These are phyloP conservation scores for Leptinotarsa juncta DNA, from an alignment of 2,888 invertebrate genomes.

Conservation along the genomic window DNA sequence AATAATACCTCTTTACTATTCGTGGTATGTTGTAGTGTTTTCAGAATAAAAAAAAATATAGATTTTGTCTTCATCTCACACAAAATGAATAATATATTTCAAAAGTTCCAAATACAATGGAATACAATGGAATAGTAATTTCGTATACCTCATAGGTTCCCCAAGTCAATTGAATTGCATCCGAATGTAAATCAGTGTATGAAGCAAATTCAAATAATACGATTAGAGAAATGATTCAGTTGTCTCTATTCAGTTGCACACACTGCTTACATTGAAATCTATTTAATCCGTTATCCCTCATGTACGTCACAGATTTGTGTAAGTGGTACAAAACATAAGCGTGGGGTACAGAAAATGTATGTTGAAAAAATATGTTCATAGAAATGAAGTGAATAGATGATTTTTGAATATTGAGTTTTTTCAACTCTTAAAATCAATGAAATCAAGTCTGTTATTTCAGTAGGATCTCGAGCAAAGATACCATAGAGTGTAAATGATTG, in stretches of 20 bases:
- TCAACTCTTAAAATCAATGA: no score
- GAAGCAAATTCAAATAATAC: conserved; percentile 25
- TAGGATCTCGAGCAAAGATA: no score
- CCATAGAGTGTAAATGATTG: no score
- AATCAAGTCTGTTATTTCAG: no score
- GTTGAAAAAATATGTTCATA: background rate
- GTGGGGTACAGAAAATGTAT: background rate
- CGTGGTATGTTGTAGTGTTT: no score
- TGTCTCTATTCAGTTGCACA: conserved; percentile 19
- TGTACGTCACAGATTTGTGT: background rate
- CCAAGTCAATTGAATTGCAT: conserved; percentile 19
- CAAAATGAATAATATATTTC: no score
- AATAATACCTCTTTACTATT: no score
- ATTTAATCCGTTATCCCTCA: background rate
- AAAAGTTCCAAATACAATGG: no score
- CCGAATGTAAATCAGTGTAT: conserved; percentile 26
- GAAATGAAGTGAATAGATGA: no score
- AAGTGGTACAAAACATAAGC: background rate
- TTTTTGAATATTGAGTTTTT: no score
- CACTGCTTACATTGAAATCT: conserved; percentile 18
- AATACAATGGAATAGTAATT: background rate
- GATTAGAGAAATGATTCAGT: conserved; percentile 28
- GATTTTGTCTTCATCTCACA: no score
- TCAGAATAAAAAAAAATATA: no score
- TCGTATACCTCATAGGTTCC: background rate